Conservation (phyloP, 1,140 invertebrate species). For the Neuroterus valhalla region DNA sequence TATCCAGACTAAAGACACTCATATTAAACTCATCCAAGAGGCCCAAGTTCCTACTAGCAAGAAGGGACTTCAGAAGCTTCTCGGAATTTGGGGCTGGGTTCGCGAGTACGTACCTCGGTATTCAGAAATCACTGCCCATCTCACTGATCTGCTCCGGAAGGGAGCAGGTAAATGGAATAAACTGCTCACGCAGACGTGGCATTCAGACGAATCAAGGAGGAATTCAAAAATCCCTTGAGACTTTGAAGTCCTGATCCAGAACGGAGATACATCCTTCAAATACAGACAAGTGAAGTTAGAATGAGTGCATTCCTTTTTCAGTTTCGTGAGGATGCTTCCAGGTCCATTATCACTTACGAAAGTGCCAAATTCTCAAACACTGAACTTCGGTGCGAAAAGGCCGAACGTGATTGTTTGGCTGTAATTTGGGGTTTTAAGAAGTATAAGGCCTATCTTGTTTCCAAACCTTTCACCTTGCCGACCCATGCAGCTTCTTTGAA, state of each 20-base stretch:
- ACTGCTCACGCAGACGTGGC: not conserved
- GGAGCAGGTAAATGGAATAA: constrained; percentile 27
- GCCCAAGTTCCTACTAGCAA: constrained; percentile 6
- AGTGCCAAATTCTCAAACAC: not conserved
- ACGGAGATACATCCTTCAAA: not conserved
- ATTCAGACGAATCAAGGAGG: not conserved
- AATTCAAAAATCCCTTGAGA: not conserved
- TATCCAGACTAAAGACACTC: constrained; percentile 13
- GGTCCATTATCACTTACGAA: not conserved
- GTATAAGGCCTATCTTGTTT: no score
- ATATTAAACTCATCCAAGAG: constrained; percentile 1
- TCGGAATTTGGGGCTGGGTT: constrained; percentile 53
- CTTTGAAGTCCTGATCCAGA: not conserved
- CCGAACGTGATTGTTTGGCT: no score
- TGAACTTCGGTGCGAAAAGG: not conserved
- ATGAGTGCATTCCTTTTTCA: not conserved
- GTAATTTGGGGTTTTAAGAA: no score
- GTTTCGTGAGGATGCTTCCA: not conserved
- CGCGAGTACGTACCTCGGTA: constrained; percentile 51
- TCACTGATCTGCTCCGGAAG: constrained; percentile 39
- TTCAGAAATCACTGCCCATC: constrained; percentile 36
- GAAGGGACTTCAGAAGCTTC: constrained; percentile 35
- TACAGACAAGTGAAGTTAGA: not conserved
- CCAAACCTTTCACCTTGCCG: no score
- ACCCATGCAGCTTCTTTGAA: no score